These are phyloP conservation scores for Eueides isabella DNA, from an alignment of 1,140 invertebrate genomes.

Conservation along the genomic window DNA sequence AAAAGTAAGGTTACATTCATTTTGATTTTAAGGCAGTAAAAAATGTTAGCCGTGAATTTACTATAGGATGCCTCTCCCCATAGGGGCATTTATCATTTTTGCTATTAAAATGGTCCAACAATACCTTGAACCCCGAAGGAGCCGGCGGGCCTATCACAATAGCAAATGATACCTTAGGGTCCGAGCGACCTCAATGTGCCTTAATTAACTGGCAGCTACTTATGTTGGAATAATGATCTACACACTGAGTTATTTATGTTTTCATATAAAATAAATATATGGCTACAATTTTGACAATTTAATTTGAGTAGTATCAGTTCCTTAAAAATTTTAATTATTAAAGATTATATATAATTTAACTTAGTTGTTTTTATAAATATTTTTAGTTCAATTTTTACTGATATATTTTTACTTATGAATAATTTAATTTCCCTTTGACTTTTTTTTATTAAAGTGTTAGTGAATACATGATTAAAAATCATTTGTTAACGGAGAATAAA, in stretches of 20 bases:
- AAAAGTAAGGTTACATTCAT: conserved; percentile 38
- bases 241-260: conserved; percentile 46
- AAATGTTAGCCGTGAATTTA: conserved; percentile 46
- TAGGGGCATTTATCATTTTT: conserved; percentile 78
- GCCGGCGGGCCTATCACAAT: conserved; percentile 72
- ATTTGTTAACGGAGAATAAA: not conserved
- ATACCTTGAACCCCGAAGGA: conserved; percentile 72
- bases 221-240: conserved; percentile 52
- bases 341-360: not conserved
- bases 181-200: conserved; percentile 62
- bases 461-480: not conserved
- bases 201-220: conserved; percentile 74
- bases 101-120: conserved; percentile 77
- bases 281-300: conserved; percentile 35
- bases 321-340: not conserved
- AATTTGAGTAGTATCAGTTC: conserved; percentile 14
- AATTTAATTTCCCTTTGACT: not conserved
- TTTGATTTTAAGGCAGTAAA: conserved; percentile 28
- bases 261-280: conserved; percentile 36
- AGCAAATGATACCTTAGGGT: conserved; percentile 77
- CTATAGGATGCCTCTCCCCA: conserved; percentile 58
- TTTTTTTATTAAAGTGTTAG: not conserved
- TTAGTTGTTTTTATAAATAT: not conserved
- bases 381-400: no score
- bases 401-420: not conserved